These are phyloP conservation scores for Notamacropus eugenii DNA, from an alignment of 2,797 vertebrate species.

Conservation along the genomic window DNA sequence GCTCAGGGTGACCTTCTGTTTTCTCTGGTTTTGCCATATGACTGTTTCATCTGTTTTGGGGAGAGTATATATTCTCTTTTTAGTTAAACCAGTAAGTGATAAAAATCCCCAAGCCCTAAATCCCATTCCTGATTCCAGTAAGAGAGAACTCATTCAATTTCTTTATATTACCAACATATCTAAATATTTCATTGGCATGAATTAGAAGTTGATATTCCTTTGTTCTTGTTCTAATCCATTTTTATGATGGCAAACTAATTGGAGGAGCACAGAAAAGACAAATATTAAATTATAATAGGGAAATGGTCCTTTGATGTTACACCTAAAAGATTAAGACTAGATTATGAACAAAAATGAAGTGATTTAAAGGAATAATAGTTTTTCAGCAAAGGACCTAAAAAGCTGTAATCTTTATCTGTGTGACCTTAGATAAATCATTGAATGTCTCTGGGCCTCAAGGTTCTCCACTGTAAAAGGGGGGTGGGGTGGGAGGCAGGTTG, in stretches of 20 bases:
- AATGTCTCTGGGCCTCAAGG: neutral
- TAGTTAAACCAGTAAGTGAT: neutral
- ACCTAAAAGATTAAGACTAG: neutral
- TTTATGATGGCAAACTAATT: neutral
- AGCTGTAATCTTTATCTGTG: neutral
- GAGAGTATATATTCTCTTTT: neutral
- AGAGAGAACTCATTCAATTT: neutral
- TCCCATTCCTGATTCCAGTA: rapidly evolving
- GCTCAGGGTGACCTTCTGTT: neutral
- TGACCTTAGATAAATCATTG: neutral
- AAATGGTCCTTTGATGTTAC: neutral
- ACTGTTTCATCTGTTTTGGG: neutral
- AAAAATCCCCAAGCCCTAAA: neutral
- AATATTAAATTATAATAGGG: neutral
- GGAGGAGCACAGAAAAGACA: neutral
- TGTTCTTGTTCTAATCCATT: neutral
- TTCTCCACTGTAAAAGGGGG: neutral
- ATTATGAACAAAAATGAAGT: neutral
- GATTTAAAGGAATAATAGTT: neutral
- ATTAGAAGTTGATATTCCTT: neutral
- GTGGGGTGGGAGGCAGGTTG: neutral
- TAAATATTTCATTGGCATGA: neutral
- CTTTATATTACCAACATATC: neutral
- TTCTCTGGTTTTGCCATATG: neutral
- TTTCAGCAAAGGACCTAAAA: neutral